Conservation (phyloP, 2,797 vertebrate species). For the Melanotaenia nigrans region DNA sequence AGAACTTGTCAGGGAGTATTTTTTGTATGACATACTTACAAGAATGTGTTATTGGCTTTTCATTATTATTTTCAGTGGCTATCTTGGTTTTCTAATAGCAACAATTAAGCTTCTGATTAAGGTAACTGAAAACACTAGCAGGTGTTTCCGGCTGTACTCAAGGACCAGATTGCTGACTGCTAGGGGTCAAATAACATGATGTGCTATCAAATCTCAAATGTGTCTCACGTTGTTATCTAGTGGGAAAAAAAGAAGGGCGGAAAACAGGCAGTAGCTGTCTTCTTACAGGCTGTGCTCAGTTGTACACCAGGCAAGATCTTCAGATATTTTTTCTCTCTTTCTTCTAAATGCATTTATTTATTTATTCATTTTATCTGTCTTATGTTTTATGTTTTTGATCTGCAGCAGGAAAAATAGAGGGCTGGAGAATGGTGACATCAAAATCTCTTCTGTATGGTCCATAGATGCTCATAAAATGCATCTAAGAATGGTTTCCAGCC, state of each 20-base stretch:
- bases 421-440: background rate
- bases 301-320: background rate
- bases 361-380: background rate
- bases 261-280: background rate
- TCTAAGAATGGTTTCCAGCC: background rate
- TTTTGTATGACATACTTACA: background rate
- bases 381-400: background rate
- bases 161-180: background rate
- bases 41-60: background rate
- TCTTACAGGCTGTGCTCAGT: background rate
- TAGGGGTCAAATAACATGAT: background rate
- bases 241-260: too few species aligned
- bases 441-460: background rate
- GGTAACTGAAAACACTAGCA: background rate
- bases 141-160: background rate
- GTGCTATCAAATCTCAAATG: background rate
- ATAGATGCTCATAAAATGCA: background rate
- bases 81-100: background rate
- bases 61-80: background rate
- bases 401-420: background rate
- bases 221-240: background rate
- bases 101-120: background rate
- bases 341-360: background rate
- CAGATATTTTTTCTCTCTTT: too few species aligned
- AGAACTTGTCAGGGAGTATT: background rate